These are phyloP conservation scores for Cryptocephalus moraei DNA, from an alignment of 2,888 invertebrate species.

Conservation along the genomic window DNA sequence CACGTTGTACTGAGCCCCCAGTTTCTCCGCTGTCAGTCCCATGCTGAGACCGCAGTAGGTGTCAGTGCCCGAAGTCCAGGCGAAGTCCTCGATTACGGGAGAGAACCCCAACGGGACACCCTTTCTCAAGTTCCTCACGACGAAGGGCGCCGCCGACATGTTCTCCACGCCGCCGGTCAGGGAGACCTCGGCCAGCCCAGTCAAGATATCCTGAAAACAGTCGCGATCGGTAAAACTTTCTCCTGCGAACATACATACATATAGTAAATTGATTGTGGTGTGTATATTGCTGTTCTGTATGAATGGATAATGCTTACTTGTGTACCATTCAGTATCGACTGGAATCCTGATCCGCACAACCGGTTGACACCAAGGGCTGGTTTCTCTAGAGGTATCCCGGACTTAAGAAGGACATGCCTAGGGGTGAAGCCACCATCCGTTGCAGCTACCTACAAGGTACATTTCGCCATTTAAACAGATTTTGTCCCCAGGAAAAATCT, in stretches of 20 bases:
- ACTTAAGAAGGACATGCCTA: constrained; percentile 76
- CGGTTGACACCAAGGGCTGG: constrained; percentile 87
- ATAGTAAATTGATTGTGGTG: too few species aligned
- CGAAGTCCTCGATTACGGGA: constrained; percentile 71
- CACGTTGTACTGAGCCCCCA: constrained; percentile 75
- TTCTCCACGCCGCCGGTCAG: constrained; percentile 89
- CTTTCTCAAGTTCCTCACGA: constrained; percentile 74
- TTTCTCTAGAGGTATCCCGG: constrained; percentile 61
- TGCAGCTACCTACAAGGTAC: constrained; percentile 52
- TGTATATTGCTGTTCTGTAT: too few species aligned
- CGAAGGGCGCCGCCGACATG: constrained; percentile 89
- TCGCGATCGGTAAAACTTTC: too few species aligned
- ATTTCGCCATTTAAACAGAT: too few species aligned
- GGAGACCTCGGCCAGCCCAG: constrained; percentile 76
- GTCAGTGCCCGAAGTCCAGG: constrained; percentile 86
- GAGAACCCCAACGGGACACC: constrained; percentile 74
- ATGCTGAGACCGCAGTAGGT: constrained; percentile 83
- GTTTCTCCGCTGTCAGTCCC: constrained; percentile 92
- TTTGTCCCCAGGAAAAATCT: too few species aligned
- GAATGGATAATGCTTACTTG: constrained; percentile 49
- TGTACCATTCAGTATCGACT: constrained; percentile 81
- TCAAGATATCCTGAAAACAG: constrained; percentile 57
- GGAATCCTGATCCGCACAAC: constrained; percentile 96
- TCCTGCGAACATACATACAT: too few species aligned
- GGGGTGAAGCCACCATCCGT: constrained; percentile 78